phyloP scores from a whole-genome alignment of 2,797 vertebrate genomes.

The Tapirus indicus region DNA sequence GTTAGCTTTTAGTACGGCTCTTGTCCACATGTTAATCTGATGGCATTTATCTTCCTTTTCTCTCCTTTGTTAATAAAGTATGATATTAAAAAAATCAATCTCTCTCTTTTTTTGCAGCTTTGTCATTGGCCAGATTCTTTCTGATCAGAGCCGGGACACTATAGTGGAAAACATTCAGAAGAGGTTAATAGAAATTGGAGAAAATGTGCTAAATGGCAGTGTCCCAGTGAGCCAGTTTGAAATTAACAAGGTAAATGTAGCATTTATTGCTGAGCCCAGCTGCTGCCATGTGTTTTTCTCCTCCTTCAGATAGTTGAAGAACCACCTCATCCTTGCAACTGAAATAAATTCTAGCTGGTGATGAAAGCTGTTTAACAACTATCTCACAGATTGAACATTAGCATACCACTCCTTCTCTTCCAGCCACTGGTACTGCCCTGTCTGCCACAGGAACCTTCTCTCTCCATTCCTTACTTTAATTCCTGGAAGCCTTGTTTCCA shows the following conservation, averaged over 20 bases:
- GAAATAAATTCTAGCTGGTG: slow-evolving; percentile 68
- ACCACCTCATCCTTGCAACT: slow-evolving; percentile 65
- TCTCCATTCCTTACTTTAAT: background rate
- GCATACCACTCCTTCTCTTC: background rate
- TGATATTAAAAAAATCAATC: background rate
- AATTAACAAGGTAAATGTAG: slow-evolving; percentile 96
- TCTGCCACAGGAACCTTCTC: background rate
- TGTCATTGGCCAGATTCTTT: slow-evolving; percentile 97
- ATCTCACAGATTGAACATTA: slow-evolving; percentile 16
- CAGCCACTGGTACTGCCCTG: background rate
- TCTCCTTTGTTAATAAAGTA: slow-evolving; percentile 63
- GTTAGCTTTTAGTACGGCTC: slow-evolving; percentile 44
- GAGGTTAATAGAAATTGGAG: slow-evolving; percentile 95
- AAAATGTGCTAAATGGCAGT: slow-evolving; percentile 92
- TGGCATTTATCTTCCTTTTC: slow-evolving; percentile 28
- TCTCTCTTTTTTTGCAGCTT: slow-evolving; percentile 90
- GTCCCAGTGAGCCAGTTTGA: slow-evolving; percentile 94
- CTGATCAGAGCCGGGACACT: slow-evolving; percentile 95
- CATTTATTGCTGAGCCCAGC: slow-evolving; percentile 77
- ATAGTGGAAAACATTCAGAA: slow-evolving; percentile 99
- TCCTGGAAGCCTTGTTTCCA: background rate
- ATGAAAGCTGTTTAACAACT: slow-evolving; percentile 57
- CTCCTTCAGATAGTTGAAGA: slow-evolving; percentile 71
- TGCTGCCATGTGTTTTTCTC: slow-evolving; percentile 66
- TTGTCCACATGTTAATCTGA: slow-evolving; percentile 48